A percentile compares a stretch with the other conserved stretches of the same genome.
phyloP scores from a whole-genome alignment of 2,113 vertebrate genomes.

The Alligator sinensis region DNA sequence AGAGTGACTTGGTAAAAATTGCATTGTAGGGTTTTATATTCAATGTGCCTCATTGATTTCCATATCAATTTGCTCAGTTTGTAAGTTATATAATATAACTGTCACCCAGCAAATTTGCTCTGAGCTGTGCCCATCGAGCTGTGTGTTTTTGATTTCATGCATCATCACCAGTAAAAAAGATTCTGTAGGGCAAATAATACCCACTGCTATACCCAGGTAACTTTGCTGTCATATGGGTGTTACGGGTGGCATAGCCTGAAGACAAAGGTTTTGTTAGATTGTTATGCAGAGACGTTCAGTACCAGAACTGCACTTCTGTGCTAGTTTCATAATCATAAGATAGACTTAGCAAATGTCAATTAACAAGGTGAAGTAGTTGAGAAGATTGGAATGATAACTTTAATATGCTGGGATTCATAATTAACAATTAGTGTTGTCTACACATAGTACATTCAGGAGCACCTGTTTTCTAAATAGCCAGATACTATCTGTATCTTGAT shows the following conservation, averaged over 20 bases:
- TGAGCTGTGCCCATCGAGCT: neutral
- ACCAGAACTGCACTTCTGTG: neutral
- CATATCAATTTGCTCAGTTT: neutral
- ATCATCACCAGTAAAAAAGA: accelerated
- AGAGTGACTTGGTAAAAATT: neutral
- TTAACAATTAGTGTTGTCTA: neutral
- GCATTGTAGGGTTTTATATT: neutral
- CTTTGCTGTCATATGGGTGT: accelerated
- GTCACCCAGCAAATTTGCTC: neutral
- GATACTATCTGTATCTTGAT: neutral
- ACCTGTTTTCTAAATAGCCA: neutral
- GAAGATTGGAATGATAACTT: neutral
- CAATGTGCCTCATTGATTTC: neutral
- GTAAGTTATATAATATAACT: neutral
- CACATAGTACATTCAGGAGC: neutral
- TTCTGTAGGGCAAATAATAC: neutral
- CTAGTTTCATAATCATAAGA: accelerated
- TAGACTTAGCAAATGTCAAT: neutral
- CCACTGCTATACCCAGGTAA: neutral
- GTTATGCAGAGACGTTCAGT: neutral
- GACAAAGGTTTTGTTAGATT: neutral
- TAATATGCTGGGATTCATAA: neutral
- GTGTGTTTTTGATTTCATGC: neutral
- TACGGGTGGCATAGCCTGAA: neutral
- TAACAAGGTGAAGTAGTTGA: neutral